Percentiles rank a stretch among this genome's conserved stretches.
Evolutionary conservation across 2,797 vertebrate species (phyloP).

Genomic region (Pseudochromis fuscus): DNA sequence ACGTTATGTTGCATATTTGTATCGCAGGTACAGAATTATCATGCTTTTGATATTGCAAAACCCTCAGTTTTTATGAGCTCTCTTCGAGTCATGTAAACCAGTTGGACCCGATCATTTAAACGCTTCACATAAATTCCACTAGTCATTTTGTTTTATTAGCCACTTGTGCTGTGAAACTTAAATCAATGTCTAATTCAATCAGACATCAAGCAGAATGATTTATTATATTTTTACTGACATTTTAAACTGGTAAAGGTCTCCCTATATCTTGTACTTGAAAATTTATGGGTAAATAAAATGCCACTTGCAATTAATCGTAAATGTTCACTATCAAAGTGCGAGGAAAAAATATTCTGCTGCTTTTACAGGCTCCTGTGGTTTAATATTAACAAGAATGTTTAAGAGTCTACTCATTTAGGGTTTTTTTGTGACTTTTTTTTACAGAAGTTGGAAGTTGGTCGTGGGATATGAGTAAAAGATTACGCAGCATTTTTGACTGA

Average conservation of each 20-base stretch:
- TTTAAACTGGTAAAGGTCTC: slow-evolving; percentile 57
- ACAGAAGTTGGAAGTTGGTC: slow-evolving; percentile 1
- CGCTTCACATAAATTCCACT: slow-evolving; percentile 70
- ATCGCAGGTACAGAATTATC: slow-evolving; percentile 35
- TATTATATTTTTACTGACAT: slow-evolving; percentile 53
- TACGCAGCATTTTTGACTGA: background rate
- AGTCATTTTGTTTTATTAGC: slow-evolving; percentile 77
- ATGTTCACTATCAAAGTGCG: slow-evolving; percentile 11
- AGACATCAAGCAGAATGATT: slow-evolving; percentile 59
- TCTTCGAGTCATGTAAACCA: slow-evolving; percentile 67
- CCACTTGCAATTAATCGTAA: slow-evolving; percentile 51
- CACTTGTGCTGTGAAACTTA: slow-evolving; percentile 75
- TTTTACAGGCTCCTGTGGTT: slow-evolving; percentile 29
- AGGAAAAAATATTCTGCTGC: slow-evolving; percentile 6
- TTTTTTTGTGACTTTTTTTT: background rate
- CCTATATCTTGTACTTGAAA: slow-evolving; percentile 44
- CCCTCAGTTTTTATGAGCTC: slow-evolving; percentile 70
- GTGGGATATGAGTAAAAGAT: background rate
- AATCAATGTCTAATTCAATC: slow-evolving; percentile 76
- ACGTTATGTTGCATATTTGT: slow-evolving; percentile 28
- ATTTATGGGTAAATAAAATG: slow-evolving; percentile 65
- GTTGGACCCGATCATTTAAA: slow-evolving; percentile 72
- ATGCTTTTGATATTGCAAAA: slow-evolving; percentile 52
- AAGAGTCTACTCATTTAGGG: background rate
- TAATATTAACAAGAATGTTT: slow-evolving; percentile 14